Base-by-base conservation (phyloP, 2,113 vertebrate species). In the Oreochromis tanganicae region DNA sequence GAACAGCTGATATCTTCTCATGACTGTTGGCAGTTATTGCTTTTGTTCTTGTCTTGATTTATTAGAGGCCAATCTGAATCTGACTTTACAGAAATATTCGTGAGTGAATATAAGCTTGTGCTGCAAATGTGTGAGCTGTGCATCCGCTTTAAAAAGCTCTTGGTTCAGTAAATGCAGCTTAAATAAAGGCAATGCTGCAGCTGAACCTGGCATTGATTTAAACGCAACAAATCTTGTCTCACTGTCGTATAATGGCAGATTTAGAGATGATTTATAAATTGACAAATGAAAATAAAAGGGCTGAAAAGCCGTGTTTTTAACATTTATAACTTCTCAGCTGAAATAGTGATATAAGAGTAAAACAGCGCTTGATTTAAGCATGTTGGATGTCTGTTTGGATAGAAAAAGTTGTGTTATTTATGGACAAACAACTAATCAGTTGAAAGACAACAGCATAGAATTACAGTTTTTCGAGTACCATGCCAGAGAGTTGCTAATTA, bases 401-500 rank as follows among this genome's bases (percentile, higher is more conserved):
- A 71, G 81, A 91, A 80, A 57, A 81, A 46, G 17, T 81, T 41
- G 73, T 93, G 57, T 93, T 91, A 87, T 93, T 87, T 88, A 66
- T 87, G 56, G 29, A 84, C 9, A 13, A 89, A 85, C 88, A 84
- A 90, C 89, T 90, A 89, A 91, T 95, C 84, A 93, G 92, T 94
- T 92, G 61, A 90, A 50, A 89, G 55, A 90, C 85, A 93, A 90
- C 89, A 80, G 83, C 46, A 84, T 88, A 91, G 87, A 95, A 94
- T 93, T 89, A 75, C 87, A 91, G 90, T 91, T 81, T 88, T 91
- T 88, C 84, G 85, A 88, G 46, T 88, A 87, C 83, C 80, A 88
- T 87, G 93, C 95, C 95, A 92, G 89, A 91, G 89, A 85, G 80
- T 82, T 93, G 92, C 93, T 95, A 94, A 96, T 94, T 88, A 92